Conservation (phyloP, 2,888 invertebrate species). For the Caenorhabditis sp. region DNA sequence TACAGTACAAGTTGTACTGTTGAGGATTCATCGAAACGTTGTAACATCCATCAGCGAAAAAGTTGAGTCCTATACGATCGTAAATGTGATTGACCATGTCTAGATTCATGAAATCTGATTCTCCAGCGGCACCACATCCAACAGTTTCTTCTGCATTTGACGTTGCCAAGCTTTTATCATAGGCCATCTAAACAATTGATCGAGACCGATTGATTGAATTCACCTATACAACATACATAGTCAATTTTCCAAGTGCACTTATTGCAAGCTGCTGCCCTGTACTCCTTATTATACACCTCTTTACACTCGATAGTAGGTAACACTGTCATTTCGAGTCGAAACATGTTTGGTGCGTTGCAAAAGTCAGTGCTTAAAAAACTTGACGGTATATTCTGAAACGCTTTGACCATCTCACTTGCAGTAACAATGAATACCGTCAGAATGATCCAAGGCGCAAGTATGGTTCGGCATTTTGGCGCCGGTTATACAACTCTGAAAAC, state of each 20-base stretch:
- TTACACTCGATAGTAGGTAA: slow-evolving; percentile 24
- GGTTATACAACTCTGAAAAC: slow-evolving; percentile 12
- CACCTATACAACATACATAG: slow-evolving; percentile 13
- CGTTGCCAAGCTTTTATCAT: slow-evolving; percentile 2
- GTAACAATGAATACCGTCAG: slow-evolving; percentile 16
- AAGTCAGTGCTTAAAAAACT: slow-evolving; percentile 30
- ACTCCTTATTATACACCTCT: slow-evolving; percentile 3
- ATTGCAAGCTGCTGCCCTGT: slow-evolving; percentile 27
- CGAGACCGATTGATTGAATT: background rate
- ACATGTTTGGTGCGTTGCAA: slow-evolving; percentile 9
- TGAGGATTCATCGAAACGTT: slow-evolving; percentile 25
- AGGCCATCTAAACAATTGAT: background rate
- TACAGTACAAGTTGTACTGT: slow-evolving; percentile 24
- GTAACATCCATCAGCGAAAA: slow-evolving; percentile 16
- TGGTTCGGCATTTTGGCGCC: background rate
- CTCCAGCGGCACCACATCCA: background rate
- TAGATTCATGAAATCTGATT: background rate
- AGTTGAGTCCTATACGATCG: slow-evolving; percentile 12
- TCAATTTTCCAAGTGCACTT: slow-evolving; percentile 15
- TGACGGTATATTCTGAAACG: background rate
- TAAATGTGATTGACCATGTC: background rate
- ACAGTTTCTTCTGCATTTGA: background rate
- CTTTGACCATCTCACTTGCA: slow-evolving; percentile 11
- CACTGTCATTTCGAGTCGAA: background rate
- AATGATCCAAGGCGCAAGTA: slow-evolving; percentile 9